These are phyloP conservation scores for Hydraecia micacea DNA, from an alignment of 2,888 invertebrate species.

Conservation along the genomic window DNA sequence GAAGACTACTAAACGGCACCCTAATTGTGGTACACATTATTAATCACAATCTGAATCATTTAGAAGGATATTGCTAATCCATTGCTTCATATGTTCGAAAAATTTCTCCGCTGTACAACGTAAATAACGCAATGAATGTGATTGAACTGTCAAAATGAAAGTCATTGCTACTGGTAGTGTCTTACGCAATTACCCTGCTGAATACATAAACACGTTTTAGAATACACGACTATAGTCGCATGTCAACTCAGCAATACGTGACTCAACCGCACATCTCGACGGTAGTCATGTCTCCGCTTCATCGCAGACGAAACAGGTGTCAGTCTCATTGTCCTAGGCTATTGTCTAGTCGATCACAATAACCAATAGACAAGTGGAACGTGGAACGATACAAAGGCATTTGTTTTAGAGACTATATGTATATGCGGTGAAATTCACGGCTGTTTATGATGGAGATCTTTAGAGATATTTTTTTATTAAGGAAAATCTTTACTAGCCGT, in stretches of 20 bases:
- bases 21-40: too few species aligned
- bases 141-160: too few species aligned
- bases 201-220: constrained; percentile 2
- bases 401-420: constrained; percentile 18
- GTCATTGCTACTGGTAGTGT: too few species aligned
- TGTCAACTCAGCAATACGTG: background rate
- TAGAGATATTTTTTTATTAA: too few species aligned
- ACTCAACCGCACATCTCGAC: constrained; percentile 10
- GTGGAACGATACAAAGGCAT: constrained; percentile 7
- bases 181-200: too few species aligned
- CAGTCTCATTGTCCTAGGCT: constrained; percentile 29
- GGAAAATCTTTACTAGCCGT: too few species aligned
- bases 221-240: background rate
- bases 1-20: background rate
- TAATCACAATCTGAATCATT: too few species aligned
- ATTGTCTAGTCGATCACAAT: constrained; percentile 41
- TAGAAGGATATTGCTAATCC: too few species aligned
- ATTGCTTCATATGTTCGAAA: too few species aligned
- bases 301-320: constrained; percentile 33
- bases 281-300: constrained; percentile 17
- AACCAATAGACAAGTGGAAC: constrained; percentile 25
- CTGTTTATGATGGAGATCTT: background rate
- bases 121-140: too few species aligned
- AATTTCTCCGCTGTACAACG: too few species aligned
- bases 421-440: background rate